Evolutionary conservation across 2,797 vertebrate species (phyloP).

Genomic region (Malacoctenus gilli): DNA sequence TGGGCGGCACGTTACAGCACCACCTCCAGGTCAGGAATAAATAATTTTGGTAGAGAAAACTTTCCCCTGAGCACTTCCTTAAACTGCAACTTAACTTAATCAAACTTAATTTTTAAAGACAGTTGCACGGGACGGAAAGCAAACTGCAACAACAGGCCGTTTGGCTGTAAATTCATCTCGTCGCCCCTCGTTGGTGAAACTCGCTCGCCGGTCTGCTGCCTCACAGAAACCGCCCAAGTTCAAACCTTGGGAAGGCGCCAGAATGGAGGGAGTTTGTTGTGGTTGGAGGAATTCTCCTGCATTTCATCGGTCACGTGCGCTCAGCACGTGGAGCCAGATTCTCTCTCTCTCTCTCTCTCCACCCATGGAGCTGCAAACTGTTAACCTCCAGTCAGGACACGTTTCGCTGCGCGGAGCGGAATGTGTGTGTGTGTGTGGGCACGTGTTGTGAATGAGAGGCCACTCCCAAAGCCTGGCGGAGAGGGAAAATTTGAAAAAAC

Average conservation of each 20-base stretch:
- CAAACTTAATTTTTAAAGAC: too few species aligned
- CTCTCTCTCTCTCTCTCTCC: neutral
- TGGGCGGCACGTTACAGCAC: too few species aligned
- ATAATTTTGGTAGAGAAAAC: too few species aligned
- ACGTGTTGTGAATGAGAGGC: conserved; percentile 48
- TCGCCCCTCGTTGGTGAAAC: too few species aligned
- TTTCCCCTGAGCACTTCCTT: too few species aligned
- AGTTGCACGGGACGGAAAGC: too few species aligned
- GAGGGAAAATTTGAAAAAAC: conserved; percentile 75
- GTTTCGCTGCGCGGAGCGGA: conserved; percentile 6
- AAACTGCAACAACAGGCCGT: too few species aligned
- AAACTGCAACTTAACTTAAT: too few species aligned
- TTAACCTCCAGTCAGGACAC: conserved; percentile 38
- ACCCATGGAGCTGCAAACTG: neutral
- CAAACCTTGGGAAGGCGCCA: conserved; percentile 56
- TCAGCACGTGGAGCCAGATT: conserved; percentile 34
- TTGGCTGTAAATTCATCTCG: too few species aligned
- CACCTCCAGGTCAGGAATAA: too few species aligned
- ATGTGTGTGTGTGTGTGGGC: conserved; percentile 2
- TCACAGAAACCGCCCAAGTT: conserved; percentile 53
- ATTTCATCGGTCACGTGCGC: conserved; percentile 39
- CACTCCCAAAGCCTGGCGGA: conserved; percentile 29
- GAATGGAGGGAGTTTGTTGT: neutral
- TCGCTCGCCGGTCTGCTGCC: too few species aligned
- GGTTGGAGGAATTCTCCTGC: neutral